Evolutionary conservation across 2,113 vertebrate genomes (phyloP).

Genomic region (Mixornis gularis): DNA sequence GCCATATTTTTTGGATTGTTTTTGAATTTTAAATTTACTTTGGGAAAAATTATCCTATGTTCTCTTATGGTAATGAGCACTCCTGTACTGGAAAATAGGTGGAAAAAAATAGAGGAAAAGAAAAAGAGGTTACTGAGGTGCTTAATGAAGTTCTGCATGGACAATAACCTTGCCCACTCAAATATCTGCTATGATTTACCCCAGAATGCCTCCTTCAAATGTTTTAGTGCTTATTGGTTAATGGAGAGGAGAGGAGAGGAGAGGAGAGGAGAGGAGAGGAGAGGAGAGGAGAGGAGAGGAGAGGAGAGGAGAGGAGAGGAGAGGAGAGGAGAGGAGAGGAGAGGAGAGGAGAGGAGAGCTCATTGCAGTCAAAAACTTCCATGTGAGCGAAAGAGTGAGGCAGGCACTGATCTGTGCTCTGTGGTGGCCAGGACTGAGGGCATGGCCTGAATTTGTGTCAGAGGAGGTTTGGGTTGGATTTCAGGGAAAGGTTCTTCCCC

Average conservation of each 20-base stretch:
- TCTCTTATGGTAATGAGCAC: neutral
- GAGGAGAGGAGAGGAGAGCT: neutral
- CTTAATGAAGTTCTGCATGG: neutral
- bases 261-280: too few species aligned
- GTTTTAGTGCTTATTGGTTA: neutral
- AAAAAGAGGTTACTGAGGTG: neutral
- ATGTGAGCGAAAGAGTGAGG: neutral
- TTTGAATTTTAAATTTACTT: neutral
- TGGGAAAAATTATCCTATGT: neutral
- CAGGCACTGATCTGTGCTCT: neutral
- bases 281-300: neutral
- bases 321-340: neutral
- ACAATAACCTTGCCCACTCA: neutral
- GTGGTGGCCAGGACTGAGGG: neutral
- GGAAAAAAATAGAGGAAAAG: neutral
- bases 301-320: neutral
- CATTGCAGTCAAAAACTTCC: too few species aligned
- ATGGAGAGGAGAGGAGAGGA: neutral
- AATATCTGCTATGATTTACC: neutral
- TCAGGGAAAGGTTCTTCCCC: too few species aligned
- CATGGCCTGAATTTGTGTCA: too few species aligned
- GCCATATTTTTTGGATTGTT: neutral
- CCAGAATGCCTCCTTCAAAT: neutral
- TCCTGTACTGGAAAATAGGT: neutral
- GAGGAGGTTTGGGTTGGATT: rapidly evolving